Percentiles rank a stretch among this genome's conserved stretches.
Conservation (phyloP, 2,888 invertebrate genomes). For the Leucophenga maculata region DNA sequence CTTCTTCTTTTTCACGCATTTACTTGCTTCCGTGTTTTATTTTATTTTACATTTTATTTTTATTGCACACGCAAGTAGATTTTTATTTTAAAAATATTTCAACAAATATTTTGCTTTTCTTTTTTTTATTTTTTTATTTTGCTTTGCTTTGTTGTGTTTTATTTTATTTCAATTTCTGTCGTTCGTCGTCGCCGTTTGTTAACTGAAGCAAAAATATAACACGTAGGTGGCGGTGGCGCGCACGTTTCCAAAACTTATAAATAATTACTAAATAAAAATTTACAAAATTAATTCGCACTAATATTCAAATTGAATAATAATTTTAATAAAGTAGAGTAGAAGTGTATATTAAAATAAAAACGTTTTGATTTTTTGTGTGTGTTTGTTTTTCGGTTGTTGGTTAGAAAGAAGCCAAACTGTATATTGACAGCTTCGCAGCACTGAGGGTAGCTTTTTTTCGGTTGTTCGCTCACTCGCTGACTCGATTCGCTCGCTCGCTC, state of each 20-base stretch:
- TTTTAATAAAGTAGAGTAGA: background rate
- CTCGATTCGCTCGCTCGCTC: background rate
- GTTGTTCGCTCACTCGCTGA: slow-evolving; percentile 49
- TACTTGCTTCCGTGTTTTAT: background rate
- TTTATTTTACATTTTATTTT: background rate
- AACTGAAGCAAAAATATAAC: background rate
- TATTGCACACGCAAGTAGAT: too few species aligned
- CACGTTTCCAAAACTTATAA: background rate
- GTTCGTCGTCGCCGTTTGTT: too few species aligned
- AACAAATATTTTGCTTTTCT: slow-evolving; percentile 19
- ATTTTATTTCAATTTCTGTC: background rate
- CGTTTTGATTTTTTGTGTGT: slow-evolving; percentile 25
- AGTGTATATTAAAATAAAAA: background rate
- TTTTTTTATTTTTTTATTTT: slow-evolving; percentile 28
- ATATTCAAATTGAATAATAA: slow-evolving; percentile 22
- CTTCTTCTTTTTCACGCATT: background rate
- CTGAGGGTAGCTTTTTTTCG: slow-evolving; percentile 68
- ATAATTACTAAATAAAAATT: background rate
- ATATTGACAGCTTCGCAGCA: slow-evolving; percentile 69
- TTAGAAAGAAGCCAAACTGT: slow-evolving; percentile 73
- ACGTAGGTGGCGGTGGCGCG: background rate
- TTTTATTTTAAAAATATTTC: slow-evolving; percentile 32
- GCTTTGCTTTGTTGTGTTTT: background rate
- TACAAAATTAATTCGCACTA: slow-evolving; percentile 14
- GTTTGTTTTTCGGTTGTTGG: slow-evolving; percentile 59